Evolutionary conservation across 2,113 vertebrate species (phyloP).

Genomic region (Melozone crissalis): DNA sequence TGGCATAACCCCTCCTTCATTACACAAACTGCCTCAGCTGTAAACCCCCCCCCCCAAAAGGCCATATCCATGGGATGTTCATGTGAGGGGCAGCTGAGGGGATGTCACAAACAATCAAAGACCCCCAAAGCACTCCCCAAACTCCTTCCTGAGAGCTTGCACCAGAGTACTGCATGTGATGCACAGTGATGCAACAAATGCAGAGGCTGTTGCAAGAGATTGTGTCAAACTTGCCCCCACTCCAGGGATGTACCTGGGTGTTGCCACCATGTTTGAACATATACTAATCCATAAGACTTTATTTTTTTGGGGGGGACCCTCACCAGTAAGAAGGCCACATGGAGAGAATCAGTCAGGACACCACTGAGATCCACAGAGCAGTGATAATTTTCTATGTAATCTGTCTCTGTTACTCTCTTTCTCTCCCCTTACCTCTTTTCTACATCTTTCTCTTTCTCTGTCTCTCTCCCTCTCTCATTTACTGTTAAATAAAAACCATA

Average conservation of each 20-base stretch:
- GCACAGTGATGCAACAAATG: background rate
- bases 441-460: background rate
- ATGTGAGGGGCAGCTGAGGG: background rate
- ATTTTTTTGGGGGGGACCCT: fast-evolving
- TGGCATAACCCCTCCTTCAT: background rate
- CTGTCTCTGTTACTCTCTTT: background rate
- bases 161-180: background rate
- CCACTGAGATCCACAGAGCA: background rate
- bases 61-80: background rate
- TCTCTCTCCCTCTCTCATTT: background rate
- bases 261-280: background rate
- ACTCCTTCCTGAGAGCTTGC: background rate
- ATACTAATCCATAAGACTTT: background rate
- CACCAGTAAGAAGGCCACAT: background rate
- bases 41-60: background rate
- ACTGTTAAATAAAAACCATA: background rate
- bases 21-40: background rate
- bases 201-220: background rate
- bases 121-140: background rate
- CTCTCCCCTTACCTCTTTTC: background rate
- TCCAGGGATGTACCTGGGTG: background rate
- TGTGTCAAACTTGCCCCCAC: background rate
- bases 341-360: background rate
- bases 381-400: background rate
- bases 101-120: background rate